Evolutionary conservation across 2,113 vertebrate genomes (phyloP), one percentile per base, ranked within the genome.

Genomic region (Mirza zaza): DNA sequence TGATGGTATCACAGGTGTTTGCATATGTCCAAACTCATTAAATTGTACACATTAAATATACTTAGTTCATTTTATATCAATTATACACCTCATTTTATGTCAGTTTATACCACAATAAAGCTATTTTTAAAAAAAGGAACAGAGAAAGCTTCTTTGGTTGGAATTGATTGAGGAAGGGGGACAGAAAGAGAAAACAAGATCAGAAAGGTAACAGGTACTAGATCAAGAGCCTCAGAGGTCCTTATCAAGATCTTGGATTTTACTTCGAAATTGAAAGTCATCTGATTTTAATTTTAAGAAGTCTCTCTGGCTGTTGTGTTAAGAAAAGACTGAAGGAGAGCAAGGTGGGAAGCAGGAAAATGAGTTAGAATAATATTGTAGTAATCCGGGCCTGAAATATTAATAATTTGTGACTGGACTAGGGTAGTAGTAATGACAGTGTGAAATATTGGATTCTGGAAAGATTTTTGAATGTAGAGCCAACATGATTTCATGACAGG

Each of bases 191-290:
- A 8, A 83, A 93, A 50, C 84, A 23, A 79, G 4, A 3, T 50
- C n/a, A 39, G 13, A 70, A 7, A 45, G 34, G 34, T 89, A n/a
- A 48, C 6, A 45, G 50, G 32, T 5, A 48, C 15, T n/a, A 75
- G 14, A 93, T 18, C 48, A 55, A 55, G 25, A 29, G 9, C 5
- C 27, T 63, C 55, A 25, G 10, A 71, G 25, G 6, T 59, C 57
- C 86, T 29, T 67, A 80, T 85, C n/a, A 84, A 21, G 48, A 92
- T 52, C 34, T 94, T 92, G 17, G 9, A 2, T 91, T 91, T 96
- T 92, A 65, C 21, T 67, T 5, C 79, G 27, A 65, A 67, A 65
- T 21, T 71, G 23, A 84, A 29, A 52, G 15, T 65, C 15, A 61
- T 85, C 23, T 59, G 21, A 57, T 79, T 57, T 81, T 1, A 27